Evolutionary conservation across 2,113 vertebrate genomes (phyloP).

Genomic region (Sminthopsis crassicaudata): DNA sequence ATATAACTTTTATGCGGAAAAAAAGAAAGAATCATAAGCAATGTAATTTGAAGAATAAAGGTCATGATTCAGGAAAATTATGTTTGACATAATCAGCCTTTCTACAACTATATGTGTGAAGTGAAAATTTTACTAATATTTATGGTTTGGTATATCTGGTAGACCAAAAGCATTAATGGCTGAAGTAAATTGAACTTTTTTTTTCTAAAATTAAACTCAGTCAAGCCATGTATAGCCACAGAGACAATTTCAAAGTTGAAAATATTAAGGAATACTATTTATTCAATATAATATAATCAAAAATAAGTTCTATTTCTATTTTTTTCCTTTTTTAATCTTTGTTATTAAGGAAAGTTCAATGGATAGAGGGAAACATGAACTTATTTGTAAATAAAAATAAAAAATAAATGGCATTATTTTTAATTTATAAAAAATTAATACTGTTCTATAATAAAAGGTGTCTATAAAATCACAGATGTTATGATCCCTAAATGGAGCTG

Average conservation of each 20-base stretch:
- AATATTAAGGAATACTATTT: background rate
- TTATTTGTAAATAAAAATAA: background rate
- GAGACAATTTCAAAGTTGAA: background rate
- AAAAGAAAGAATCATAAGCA: background rate
- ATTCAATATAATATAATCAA: background rate
- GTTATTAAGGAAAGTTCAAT: background rate
- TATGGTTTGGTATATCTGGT: background rate
- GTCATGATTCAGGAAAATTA: slow-evolving; percentile 11
- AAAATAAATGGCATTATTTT: background rate
- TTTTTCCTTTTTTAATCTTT: background rate
- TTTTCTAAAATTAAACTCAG: background rate
- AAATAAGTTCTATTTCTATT: background rate
- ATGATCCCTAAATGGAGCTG: background rate
- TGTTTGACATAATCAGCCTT: background rate
- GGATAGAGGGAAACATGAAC: background rate
- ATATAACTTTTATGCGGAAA: no score
- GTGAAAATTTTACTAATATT: slow-evolving; percentile 5
- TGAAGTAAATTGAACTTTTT: background rate
- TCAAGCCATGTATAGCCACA: background rate
- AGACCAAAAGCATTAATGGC: background rate
- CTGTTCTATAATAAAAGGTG: background rate
- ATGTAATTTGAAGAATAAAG: background rate
- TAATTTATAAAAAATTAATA: background rate
- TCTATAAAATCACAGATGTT: background rate
- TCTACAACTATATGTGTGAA: background rate